Conservation (phyloP, 2,797 vertebrate genomes). For the Clarias pachynema region DNA sequence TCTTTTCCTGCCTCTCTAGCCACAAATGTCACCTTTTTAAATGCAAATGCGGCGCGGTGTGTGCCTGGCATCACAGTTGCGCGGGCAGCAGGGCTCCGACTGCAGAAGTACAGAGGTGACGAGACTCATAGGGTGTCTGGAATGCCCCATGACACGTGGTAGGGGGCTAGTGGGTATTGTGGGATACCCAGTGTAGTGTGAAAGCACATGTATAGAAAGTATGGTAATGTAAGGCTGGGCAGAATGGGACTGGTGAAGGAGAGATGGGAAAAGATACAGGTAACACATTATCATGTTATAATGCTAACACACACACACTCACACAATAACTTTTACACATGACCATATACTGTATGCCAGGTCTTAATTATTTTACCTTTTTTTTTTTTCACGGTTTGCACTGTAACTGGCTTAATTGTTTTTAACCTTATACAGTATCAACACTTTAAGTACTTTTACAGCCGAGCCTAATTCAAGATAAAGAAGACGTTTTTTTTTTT, state of each 20-base stretch:
- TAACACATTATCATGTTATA: not conserved
- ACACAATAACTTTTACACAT: too few relatives aligned
- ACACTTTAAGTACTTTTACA: not conserved
- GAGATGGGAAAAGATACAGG: slow-evolving; percentile 18
- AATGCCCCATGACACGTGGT: slow-evolving; percentile 24
- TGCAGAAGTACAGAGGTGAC: slow-evolving; percentile 18
- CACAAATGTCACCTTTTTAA: slow-evolving; percentile 80
- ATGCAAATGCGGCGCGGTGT: slow-evolving; percentile 73
- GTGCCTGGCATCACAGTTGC: slow-evolving; percentile 34
- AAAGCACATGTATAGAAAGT: slow-evolving; percentile 35
- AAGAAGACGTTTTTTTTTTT: not conserved
- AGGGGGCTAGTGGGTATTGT: not conserved
- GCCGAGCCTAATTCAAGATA: not conserved
- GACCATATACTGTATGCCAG: not conserved
- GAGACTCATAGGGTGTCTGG: slow-evolving; percentile 30
- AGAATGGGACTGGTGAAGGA: slow-evolving; percentile 7
- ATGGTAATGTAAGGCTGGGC: slow-evolving; percentile 19
- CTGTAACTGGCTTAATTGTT: not conserved
- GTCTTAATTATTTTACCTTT: not conserved
- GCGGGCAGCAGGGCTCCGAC: slow-evolving; percentile 10
- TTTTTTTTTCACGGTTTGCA: not conserved
- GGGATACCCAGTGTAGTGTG: slow-evolving; percentile 26
- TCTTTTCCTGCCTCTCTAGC: slow-evolving; percentile 24
- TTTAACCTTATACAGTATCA: not conserved
- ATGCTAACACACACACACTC: too few relatives aligned